phyloP scores from a whole-genome alignment of 2,113 vertebrate species.

The Onychostoma macrolepis region DNA sequence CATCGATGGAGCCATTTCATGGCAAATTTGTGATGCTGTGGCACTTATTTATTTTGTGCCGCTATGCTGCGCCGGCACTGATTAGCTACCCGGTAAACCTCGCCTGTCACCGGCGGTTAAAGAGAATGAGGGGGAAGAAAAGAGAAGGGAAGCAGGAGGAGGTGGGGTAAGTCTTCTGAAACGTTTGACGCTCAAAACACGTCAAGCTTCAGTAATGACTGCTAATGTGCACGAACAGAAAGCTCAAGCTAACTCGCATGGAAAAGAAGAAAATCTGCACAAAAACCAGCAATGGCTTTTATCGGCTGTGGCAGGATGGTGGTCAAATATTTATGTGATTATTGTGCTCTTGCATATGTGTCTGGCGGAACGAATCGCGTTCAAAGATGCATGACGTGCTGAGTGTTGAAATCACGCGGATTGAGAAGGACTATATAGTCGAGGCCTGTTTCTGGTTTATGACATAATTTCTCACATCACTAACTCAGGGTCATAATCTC shows the following conservation, averaged over 20 bases:
- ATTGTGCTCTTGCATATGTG: neutral
- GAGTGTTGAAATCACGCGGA: constrained; percentile 13
- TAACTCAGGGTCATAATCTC: constrained; percentile 6
- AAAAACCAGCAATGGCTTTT: too few relatives aligned
- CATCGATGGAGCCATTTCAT: constrained; percentile 57
- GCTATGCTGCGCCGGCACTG: constrained; percentile 3
- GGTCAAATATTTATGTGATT: constrained; percentile 15
- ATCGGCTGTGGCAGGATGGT: neutral
- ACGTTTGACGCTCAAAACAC: neutral
- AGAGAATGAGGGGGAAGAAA: constrained; percentile 4
- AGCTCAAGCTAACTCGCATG: neutral
- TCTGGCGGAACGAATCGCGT: neutral
- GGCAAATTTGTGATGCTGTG: constrained; percentile 52
- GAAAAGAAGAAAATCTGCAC: constrained; percentile 13
- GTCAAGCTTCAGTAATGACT: constrained; percentile 35
- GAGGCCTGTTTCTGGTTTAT: neutral
- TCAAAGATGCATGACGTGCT: constrained; percentile 4
- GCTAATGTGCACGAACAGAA: constrained; percentile 21
- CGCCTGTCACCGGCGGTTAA: constrained; percentile 51
- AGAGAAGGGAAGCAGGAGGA: neutral
- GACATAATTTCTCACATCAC: neutral
- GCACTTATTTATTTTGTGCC: constrained; percentile 43
- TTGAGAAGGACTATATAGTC: neutral
- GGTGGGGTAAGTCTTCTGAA: constrained; percentile 13
- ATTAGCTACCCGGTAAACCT: constrained; percentile 47